Evolutionary conservation across 35 echinoderm and acorn worm genomes (phyloP).

Genomic region (Stichopus chloronotus): DNA sequence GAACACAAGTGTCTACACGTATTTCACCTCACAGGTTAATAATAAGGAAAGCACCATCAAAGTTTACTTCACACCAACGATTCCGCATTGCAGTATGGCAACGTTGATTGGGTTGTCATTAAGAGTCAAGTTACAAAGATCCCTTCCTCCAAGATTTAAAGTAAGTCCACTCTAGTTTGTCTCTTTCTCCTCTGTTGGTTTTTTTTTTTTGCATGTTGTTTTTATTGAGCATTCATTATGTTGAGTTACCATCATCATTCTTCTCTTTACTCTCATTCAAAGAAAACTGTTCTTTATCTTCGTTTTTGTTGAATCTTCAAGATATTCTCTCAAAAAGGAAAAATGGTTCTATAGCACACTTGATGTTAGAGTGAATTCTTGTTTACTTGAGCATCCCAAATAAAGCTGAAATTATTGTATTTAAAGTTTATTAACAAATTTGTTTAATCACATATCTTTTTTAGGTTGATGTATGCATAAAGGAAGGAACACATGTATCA

Average conservation of each 20-base stretch:
- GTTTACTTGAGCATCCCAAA: background rate
- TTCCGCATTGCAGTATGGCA: constrained; percentile 99
- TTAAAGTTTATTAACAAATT: background rate
- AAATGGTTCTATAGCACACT: too few species aligned
- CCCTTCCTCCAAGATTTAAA: constrained; percentile 94
- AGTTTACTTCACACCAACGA: constrained; percentile 91
- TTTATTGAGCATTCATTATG: too few species aligned
- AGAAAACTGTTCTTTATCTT: too few species aligned
- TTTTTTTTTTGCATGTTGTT: too few species aligned
- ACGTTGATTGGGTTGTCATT: constrained; percentile 95
- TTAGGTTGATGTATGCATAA: constrained; percentile 93
- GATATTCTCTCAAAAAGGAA: too few species aligned
- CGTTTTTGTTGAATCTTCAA: too few species aligned
- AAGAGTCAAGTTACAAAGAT: constrained; percentile 86
- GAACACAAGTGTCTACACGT: too few species aligned
- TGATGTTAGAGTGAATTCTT: too few species aligned
- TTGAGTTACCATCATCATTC: too few species aligned
- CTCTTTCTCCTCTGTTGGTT: too few species aligned
- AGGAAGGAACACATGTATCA: constrained; percentile 88
- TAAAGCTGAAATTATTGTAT: background rate
- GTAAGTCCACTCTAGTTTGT: constrained; percentile 3
- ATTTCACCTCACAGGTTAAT: constrained; percentile 71
- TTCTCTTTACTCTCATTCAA: too few species aligned
- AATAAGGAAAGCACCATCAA: constrained; percentile 77
- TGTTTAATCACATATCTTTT: background rate